Evolutionary conservation across 2,888 invertebrate species (phyloP).

Genomic region (Sinelater perroti): DNA sequence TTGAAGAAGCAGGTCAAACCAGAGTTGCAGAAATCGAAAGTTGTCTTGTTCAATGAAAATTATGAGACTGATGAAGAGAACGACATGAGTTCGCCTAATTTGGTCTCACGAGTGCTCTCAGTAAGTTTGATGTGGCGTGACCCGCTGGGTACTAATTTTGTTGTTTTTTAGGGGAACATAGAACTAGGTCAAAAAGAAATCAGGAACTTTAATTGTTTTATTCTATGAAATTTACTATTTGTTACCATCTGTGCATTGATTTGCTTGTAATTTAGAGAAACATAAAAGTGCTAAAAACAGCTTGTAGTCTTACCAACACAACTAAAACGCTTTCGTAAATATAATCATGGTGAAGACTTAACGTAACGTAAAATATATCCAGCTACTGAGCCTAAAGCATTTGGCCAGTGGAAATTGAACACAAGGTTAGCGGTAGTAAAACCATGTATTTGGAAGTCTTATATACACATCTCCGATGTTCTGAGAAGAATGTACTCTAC

Average conservation of each 20-base stretch:
- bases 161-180: no score
- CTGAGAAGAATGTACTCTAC: constrained; percentile 14
- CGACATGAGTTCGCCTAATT: neutral
- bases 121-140: no score
- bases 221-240: no score
- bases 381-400: neutral
- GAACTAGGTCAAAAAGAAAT: no score
- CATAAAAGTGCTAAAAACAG: no score
- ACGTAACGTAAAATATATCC: neutral
- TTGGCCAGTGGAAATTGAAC: neutral
- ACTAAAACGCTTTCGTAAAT: no score
- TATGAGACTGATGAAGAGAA: constrained; percentile 4
- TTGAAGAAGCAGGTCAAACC: constrained; percentile 26
- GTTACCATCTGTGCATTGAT: no score
- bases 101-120: no score
- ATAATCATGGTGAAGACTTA: neutral
- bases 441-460: constrained; percentile 27
- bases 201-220: no score
- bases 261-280: no score
- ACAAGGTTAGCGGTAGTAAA: constrained; percentile 9
- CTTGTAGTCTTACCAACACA: no score
- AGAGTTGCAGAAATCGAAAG: constrained; percentile 21
- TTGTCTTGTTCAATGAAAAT: constrained; percentile 32
- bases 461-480: constrained; percentile 29
- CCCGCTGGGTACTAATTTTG: no score